Evolutionary conservation across 2,888 invertebrate genomes (phyloP).

Genomic region (Oligia fasciuncula): DNA sequence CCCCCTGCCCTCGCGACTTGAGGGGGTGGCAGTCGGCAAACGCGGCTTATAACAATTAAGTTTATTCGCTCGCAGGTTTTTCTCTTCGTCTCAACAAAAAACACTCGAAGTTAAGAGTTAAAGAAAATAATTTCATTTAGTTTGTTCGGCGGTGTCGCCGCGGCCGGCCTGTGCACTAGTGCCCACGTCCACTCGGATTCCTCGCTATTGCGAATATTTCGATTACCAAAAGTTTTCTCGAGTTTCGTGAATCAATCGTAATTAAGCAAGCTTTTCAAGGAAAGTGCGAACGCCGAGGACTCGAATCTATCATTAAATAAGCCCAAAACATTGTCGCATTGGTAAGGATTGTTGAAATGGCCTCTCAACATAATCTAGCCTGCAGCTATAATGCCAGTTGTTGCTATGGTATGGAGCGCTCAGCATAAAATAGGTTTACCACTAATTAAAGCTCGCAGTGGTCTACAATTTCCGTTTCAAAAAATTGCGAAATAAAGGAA

Average conservation of each 20-base stretch:
- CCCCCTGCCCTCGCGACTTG: conserved; percentile 77
- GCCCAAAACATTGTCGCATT: not conserved
- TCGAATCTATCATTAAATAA: not conserved
- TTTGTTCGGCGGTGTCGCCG: conserved; percentile 49
- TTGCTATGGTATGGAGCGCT: conserved; percentile 11
- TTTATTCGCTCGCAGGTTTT: conserved; percentile 87
- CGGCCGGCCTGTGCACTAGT: conserved; percentile 27
- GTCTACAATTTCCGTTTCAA: conserved; percentile 26
- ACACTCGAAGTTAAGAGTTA: conserved; percentile 63
- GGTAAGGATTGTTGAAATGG: not conserved
- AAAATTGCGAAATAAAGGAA: conserved; percentile 34
- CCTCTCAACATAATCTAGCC: not conserved
- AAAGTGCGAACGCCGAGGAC: conserved; percentile 28
- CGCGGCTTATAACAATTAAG: conserved; percentile 90
- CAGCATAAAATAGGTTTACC: conserved; percentile 37
- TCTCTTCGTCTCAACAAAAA: conserved; percentile 80
- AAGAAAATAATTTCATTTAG: conserved; percentile 67
- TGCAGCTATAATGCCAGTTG: conserved; percentile 9
- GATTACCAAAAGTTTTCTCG: conserved; percentile 10
- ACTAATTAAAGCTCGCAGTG: conserved; percentile 46
- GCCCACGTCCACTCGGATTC: conserved; percentile 1
- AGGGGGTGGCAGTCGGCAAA: conserved; percentile 83
- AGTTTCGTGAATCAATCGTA: conserved; percentile 36
- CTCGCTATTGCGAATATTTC: conserved; percentile 20
- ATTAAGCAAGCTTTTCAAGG: conserved; percentile 24